phyloP scores from a whole-genome alignment of 2,797 vertebrate genomes.

The Enteromius afrohamiltoni region DNA sequence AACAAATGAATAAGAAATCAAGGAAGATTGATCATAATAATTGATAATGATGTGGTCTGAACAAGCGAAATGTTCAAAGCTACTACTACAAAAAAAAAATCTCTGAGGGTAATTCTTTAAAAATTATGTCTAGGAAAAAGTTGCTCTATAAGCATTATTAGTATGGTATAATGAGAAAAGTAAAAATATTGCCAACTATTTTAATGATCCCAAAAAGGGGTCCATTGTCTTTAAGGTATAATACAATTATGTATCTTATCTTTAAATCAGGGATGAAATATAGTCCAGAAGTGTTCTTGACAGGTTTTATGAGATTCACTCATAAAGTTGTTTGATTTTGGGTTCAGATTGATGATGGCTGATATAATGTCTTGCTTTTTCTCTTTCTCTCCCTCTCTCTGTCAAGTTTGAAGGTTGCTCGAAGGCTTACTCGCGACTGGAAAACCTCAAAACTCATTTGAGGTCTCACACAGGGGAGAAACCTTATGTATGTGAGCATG shows the following conservation, averaged over 20 bases:
- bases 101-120: background rate
- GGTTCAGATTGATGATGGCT: slow-evolving; percentile 33
- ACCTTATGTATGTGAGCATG: slow-evolving; percentile 96
- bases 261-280: slow-evolving; percentile 2
- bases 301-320: background rate
- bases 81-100: background rate
- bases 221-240: background rate
- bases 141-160: background rate
- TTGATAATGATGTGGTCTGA: background rate
- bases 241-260: background rate
- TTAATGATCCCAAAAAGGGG: background rate
- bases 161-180: no score
- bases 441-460: slow-evolving; percentile 99
- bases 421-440: slow-evolving; percentile 97
- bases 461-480: slow-evolving; percentile 99
- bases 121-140: background rate
- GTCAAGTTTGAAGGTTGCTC: slow-evolving; percentile 94
- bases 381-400: slow-evolving; percentile 10
- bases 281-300: background rate
- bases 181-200: background rate
- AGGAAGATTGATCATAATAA: slow-evolving; percentile 21
- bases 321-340: slow-evolving; percentile 46
- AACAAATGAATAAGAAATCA: slow-evolving; percentile 60
- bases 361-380: slow-evolving; percentile 39
- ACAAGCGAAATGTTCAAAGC: background rate